Percentiles rank a stretch among this genome's conserved stretches.
These are phyloP conservation scores for Pangasianodon hypophthalmus DNA, from an alignment of 2,113 vertebrate species.

Conservation along the genomic window DNA sequence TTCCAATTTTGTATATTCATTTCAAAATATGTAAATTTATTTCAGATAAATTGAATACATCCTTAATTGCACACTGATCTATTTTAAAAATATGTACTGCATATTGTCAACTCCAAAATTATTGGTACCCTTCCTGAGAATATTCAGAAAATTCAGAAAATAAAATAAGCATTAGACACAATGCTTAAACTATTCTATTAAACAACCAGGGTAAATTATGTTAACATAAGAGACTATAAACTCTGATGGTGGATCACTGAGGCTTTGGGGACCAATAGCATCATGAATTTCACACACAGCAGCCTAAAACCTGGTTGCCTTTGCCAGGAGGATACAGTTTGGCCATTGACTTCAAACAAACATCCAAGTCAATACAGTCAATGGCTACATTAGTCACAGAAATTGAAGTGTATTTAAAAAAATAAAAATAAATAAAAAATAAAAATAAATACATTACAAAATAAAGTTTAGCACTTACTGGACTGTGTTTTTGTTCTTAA, in stretches of 20 bases:
- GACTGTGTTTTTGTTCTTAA: background rate
- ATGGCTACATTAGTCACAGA: background rate
- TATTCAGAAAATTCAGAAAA: background rate
- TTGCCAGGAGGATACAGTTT: background rate
- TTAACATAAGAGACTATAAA: background rate
- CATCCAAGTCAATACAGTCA: background rate
- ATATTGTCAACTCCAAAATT: background rate
- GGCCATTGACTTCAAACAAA: background rate
- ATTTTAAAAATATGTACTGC: background rate
- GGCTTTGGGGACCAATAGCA: background rate
- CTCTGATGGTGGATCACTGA: background rate
- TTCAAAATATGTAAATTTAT: background rate
- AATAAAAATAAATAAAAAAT: too few relatives aligned
- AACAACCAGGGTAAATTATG: background rate
- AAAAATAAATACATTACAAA: background rate
- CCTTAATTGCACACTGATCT: background rate
- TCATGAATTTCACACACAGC: background rate
- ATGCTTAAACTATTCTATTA: background rate
- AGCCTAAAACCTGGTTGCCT: background rate
- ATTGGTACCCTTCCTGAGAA: background rate
- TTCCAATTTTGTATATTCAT: background rate
- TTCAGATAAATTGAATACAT: background rate
- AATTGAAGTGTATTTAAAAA: background rate
- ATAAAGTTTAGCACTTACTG: background rate
- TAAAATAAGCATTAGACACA: background rate